Conservation (phyloP, 2,888 invertebrate genomes). For the Scaptomyza cyrtandrae region DNA sequence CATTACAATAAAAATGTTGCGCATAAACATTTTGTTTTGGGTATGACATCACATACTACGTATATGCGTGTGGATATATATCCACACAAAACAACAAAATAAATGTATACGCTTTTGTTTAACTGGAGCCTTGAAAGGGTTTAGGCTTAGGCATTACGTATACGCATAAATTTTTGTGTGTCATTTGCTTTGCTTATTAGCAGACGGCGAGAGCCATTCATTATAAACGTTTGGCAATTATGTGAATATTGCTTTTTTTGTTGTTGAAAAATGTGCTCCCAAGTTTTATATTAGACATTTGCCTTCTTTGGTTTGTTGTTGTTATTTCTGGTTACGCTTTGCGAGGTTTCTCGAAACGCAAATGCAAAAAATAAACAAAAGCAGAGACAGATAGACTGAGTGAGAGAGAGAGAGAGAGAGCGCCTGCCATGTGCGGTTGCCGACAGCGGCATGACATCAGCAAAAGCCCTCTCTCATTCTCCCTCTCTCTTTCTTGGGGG, state of each 20-base stretch:
- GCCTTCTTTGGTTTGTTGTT: slow-evolving; percentile 3
- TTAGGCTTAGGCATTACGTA: slow-evolving; percentile 23
- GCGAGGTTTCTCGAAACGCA: slow-evolving; percentile 61
- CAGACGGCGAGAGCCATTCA: slow-evolving; percentile 4
- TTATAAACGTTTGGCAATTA: slow-evolving; percentile 1
- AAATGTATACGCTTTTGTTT: slow-evolving; percentile 38
- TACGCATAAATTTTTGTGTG: slow-evolving; percentile 29
- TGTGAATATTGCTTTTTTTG: slow-evolving; percentile 5
- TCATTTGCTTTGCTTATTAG: slow-evolving; percentile 30
- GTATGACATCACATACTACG: slow-evolving; percentile 47
- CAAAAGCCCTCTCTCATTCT: slow-evolving; percentile 22
- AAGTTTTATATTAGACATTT: slow-evolving; percentile 3
- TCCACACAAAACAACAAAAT: not conserved
- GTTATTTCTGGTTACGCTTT: slow-evolving; percentile 30
- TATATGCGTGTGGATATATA: not conserved
- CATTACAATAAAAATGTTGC: slow-evolving; percentile 34
- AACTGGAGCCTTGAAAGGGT: slow-evolving; percentile 49
- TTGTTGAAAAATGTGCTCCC: slow-evolving; percentile 16
- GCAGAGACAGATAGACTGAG: slow-evolving; percentile 14
- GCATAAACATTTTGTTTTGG: slow-evolving; percentile 31
- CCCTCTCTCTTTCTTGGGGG: slow-evolving; percentile 3
- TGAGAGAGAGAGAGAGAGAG: slow-evolving; percentile 14
- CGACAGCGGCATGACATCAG: slow-evolving; percentile 63
- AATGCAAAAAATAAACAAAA: slow-evolving; percentile 74
- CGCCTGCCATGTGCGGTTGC: slow-evolving; percentile 53